Base-by-base conservation (phyloP, 2,797 vertebrate genomes). In the Bufotes viridis region DNA sequence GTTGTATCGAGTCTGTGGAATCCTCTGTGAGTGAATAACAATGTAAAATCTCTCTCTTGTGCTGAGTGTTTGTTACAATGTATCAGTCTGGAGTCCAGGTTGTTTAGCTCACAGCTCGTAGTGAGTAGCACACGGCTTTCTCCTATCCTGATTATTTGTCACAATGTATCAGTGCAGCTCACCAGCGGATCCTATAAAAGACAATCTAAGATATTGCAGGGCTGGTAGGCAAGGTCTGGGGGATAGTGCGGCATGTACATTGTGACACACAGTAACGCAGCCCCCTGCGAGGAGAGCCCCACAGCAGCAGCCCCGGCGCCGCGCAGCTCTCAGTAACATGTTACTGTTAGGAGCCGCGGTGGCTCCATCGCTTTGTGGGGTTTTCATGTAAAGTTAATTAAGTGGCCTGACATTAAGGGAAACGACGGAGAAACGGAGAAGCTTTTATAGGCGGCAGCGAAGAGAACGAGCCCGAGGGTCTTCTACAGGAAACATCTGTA, bases 311-410 rank as follows among this genome's bases (percentile, higher is more conserved):
- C 11, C 17, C 61, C 14, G 14, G 5, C 76, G 10, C 14, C 4
- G 24, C 51, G 5, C 65, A 57, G 51, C 24, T 63, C 20, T 67
- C n/a, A 13, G n/a, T 24, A 51, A 17, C 42, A 57, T 42, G 29
- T 72, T 67, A 78, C 75, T 26, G 61, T 87, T 60, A 72, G 3
- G 9, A 53, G 22, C 86, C 7, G 7, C 69, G 14, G 22, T 14
- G 34, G 51, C 29, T 81, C 57, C 86, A 76, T 63, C 18, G 86
- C 69, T 60, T 87, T 87, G 82, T 51, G 29, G n/a, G n/a, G n/a
- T 76, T 85, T 72, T 76, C 81, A 85, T 85, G 57, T 88, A 85
- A 88, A 85, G 88, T 76, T 86, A 89, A 89, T 89, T 86, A 86
- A 89, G 88, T 89, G 69, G 69, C 69, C 65, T 81, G 42, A 60